Conservation (phyloP, 2,888 invertebrate genomes). For the Loripinus fragilis region DNA sequence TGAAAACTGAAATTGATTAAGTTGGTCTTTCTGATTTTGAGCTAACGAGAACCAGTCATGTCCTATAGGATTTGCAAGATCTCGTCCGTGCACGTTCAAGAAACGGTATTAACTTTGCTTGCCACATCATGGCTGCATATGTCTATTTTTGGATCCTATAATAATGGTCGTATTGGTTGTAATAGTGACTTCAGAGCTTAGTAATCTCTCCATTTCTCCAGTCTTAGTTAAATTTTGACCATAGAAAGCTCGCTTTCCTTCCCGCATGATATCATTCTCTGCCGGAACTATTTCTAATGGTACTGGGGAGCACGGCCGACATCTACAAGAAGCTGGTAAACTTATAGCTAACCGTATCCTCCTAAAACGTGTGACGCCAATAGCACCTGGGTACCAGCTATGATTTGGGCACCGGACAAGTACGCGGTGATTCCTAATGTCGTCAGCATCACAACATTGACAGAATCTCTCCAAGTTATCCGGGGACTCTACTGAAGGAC, state of each 20-base stretch:
- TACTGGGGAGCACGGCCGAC: slow-evolving; percentile 42
- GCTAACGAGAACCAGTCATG: too few species aligned
- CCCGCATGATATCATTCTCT: slow-evolving; percentile 28
- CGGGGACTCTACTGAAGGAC: slow-evolving; percentile 37
- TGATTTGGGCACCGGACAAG: slow-evolving; percentile 27
- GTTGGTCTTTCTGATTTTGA: too few species aligned
- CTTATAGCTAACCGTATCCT: slow-evolving; percentile 23
- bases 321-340: slow-evolving; percentile 39
- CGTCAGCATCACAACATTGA: slow-evolving; percentile 50
- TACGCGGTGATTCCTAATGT: slow-evolving; percentile 5
- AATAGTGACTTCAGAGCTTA: too few species aligned
- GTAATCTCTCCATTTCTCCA: too few species aligned
- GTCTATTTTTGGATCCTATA: too few species aligned
- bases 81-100: too few species aligned
- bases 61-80: too few species aligned
- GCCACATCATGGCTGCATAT: too few species aligned
- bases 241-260: slow-evolving; percentile 20
- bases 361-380: neutral
- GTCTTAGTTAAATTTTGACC: neutral
- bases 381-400: slow-evolving; percentile 11
- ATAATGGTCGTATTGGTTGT: too few species aligned
- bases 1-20: too few species aligned
- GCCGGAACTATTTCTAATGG: slow-evolving; percentile 37
- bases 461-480: slow-evolving; percentile 49
- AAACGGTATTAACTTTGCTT: too few species aligned